Evolutionary conservation across 2,797 vertebrate genomes (phyloP).

Genomic region (Artibeus lituratus): DNA sequence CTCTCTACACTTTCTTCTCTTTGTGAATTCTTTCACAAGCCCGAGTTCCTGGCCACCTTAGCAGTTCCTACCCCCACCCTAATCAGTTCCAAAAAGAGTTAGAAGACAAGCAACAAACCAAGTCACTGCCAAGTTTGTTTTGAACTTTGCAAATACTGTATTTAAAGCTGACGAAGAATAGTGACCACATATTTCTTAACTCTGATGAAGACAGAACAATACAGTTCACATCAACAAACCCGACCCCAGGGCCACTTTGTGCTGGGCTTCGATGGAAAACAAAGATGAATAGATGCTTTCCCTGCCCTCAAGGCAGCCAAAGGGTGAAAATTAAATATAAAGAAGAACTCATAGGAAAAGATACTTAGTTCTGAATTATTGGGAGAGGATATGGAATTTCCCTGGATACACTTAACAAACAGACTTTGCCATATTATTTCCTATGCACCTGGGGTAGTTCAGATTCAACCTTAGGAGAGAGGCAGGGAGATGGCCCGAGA

Average conservation of each 20-base stretch:
- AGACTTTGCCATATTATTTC: not conserved
- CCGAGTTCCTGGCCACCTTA: too few relatives aligned
- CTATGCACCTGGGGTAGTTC: not conserved
- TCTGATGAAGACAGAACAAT: not conserved
- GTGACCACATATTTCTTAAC: not conserved
- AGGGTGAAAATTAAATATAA: not conserved
- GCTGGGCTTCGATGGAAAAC: not conserved
- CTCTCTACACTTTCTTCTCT: too few relatives aligned
- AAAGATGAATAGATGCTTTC: not conserved
- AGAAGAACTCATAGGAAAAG: not conserved
- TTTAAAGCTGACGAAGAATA: not conserved
- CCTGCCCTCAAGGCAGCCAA: not conserved
- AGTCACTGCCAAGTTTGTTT: not conserved
- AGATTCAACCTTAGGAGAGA: not conserved
- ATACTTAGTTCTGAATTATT: not conserved
- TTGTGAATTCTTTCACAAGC: too few relatives aligned
- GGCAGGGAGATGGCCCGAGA: not conserved
- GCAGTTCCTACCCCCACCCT: not conserved
- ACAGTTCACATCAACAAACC: not conserved
- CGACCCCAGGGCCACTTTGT: not conserved
- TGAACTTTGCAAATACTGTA: constrained; percentile 3
- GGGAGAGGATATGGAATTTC: not conserved
- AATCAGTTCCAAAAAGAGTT: not conserved
- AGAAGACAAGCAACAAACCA: not conserved
- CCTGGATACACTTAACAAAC: not conserved